phyloP scores from a whole-genome alignment of 2,888 invertebrate genomes.

The Reticulitermes lucifugus region DNA sequence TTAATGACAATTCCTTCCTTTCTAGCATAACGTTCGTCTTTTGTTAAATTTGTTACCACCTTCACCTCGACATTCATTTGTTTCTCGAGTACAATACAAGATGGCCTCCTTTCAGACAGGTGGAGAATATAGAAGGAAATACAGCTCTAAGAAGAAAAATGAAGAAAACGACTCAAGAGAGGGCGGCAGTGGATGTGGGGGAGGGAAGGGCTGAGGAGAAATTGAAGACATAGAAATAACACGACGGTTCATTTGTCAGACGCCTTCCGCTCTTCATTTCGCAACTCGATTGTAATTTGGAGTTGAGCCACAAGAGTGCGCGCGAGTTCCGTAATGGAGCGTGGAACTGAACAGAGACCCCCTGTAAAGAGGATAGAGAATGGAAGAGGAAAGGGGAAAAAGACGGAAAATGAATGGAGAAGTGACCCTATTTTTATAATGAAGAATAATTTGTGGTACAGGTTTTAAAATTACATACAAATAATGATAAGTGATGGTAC shows the following conservation, averaged over 20 bases:
- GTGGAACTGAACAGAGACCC: slow-evolving; percentile 34
- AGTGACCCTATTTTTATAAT: slow-evolving; percentile 14
- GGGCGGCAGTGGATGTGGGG: slow-evolving; percentile 13
- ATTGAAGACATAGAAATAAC: slow-evolving; percentile 43
- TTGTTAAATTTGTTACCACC: slow-evolving; percentile 35
- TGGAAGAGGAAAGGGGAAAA: not conserved
- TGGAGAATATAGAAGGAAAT: slow-evolving; percentile 35
- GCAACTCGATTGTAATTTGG: slow-evolving; percentile 43
- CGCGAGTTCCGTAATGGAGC: slow-evolving; percentile 39
- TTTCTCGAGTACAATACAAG: slow-evolving; percentile 39
- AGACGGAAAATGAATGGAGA: slow-evolving; percentile 8
- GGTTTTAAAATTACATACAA: not conserved
- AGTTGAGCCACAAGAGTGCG: slow-evolving; percentile 43
- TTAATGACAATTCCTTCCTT: slow-evolving; percentile 37
- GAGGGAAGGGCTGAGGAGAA: slow-evolving; percentile 13
- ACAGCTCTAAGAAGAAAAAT: slow-evolving; percentile 16
- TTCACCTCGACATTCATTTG: slow-evolving; percentile 41
- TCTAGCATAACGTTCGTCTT: slow-evolving; percentile 31
- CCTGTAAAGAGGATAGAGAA: slow-evolving; percentile 4
- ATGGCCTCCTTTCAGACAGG: slow-evolving; percentile 42
- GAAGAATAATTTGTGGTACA: slow-evolving; percentile 1
- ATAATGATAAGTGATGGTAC: too few species aligned
- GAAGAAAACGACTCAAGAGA: slow-evolving; percentile 9
- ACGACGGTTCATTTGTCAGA: slow-evolving; percentile 42
- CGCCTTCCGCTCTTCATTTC: slow-evolving; percentile 43